Conservation (phyloP, 2,113 vertebrate genomes). For the Rhea americana region DNA sequence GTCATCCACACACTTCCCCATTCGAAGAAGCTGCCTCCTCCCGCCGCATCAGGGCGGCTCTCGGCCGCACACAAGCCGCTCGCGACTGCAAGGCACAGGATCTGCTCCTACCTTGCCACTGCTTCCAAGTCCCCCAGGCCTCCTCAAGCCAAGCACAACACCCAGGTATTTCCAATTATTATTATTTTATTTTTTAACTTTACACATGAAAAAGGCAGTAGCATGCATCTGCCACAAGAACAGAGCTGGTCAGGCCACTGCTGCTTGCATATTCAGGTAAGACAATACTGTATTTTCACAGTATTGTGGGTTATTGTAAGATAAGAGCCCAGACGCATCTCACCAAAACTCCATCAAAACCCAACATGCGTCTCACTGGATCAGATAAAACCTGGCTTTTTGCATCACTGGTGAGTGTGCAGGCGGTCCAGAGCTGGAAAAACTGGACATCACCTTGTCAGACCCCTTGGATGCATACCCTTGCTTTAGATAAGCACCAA, state of each 20-base stretch:
- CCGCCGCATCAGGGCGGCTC: fast-evolving
- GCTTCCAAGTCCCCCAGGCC: background rate
- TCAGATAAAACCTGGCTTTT: background rate
- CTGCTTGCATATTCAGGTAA: background rate
- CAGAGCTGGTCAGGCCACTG: background rate
- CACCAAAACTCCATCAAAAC: background rate
- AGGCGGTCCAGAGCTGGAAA: background rate
- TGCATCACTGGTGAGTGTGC: fast-evolving
- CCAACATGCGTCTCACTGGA: fast-evolving
- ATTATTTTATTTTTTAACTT: too few species aligned
- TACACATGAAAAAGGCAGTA: background rate
- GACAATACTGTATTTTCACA: background rate
- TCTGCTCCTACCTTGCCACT: fast-evolving
- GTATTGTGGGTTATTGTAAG: fast-evolving
- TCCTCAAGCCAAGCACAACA: background rate
- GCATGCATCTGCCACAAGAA: fast-evolving
- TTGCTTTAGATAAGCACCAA: background rate
- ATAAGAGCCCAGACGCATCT: background rate
- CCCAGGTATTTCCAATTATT: background rate
- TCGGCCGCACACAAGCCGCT: too few species aligned
- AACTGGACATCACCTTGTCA: fast-evolving
- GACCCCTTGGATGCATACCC: fast-evolving
- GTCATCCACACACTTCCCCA: background rate
- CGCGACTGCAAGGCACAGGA: fast-evolving
- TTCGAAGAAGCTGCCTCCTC: background rate